These are phyloP conservation scores for Brevipalpus yothersi DNA, from an alignment of 1,140 invertebrate genomes.

Conservation along the genomic window DNA sequence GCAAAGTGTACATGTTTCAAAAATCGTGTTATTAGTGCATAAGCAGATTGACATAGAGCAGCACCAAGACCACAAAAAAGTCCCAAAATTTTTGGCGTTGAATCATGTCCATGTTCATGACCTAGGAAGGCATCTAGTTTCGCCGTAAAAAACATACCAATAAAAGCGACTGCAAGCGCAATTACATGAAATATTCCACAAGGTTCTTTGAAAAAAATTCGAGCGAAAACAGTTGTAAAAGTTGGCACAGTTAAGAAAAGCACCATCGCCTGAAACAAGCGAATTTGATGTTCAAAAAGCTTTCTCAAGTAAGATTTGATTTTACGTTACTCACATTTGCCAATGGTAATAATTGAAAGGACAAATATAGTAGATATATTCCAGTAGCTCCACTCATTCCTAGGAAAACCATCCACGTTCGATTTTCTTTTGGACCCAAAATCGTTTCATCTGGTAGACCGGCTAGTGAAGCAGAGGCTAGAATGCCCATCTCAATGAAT, in stretches of 20 bases:
- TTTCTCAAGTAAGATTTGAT: no score
- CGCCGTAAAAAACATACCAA: slow-evolving; percentile 26
- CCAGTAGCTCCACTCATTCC: slow-evolving; percentile 12
- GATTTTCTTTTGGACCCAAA: slow-evolving; percentile 38
- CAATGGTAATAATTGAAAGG: slow-evolving; percentile 28
- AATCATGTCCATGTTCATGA: slow-evolving; percentile 1
- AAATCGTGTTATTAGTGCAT: slow-evolving; percentile 54
- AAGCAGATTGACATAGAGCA: slow-evolving; percentile 62
- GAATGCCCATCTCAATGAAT: slow-evolving; percentile 47
- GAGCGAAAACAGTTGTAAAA: slow-evolving; percentile 27
- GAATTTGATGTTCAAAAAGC: no score
- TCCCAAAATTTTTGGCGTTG: slow-evolving; percentile 34
- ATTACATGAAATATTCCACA: slow-evolving; percentile 27
- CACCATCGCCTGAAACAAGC: no score
- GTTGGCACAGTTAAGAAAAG: slow-evolving; percentile 28
- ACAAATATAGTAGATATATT: slow-evolving; percentile 31
- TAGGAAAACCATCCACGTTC: slow-evolving; percentile 19
- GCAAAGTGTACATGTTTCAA: slow-evolving; percentile 63
- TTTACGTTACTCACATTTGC: slow-evolving; percentile 24
- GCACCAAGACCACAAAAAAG: slow-evolving; percentile 52
- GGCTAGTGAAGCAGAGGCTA: slow-evolving; percentile 47
- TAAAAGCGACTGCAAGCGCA: slow-evolving; percentile 24
- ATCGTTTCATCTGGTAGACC: slow-evolving; percentile 44
- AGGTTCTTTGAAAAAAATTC: slow-evolving; percentile 27
- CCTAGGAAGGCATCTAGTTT: slow-evolving; percentile 25